A percentile compares a stretch with the other conserved stretches of the same genome.
Evolutionary conservation across 2,113 vertebrate genomes (phyloP).

Genomic region (Caracal caracal): DNA sequence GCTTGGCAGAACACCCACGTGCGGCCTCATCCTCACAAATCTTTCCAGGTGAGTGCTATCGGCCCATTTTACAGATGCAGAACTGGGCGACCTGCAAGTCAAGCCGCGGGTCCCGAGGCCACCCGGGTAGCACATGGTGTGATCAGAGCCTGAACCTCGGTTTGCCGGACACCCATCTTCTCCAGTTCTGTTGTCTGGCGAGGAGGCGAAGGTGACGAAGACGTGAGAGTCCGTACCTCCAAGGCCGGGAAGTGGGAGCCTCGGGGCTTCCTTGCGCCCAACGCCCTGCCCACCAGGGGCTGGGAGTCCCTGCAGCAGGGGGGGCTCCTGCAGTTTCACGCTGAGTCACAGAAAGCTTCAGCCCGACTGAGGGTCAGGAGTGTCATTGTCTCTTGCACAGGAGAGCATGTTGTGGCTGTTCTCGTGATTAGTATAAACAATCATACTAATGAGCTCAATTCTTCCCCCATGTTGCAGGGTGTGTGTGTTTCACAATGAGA

Average conservation of each 20-base stretch:
- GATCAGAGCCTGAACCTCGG: neutral
- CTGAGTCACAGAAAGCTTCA: neutral
- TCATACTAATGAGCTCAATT: constrained; percentile 48
- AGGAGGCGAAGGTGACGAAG: neutral
- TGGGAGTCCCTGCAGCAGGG: neutral
- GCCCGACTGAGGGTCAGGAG: neutral
- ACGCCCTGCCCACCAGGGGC: accelerated
- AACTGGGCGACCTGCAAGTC: neutral
- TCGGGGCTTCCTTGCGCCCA: neutral
- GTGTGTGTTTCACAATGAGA: neutral
- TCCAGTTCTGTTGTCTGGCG: neutral
- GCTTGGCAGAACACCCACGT: neutral
- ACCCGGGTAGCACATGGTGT: no score
- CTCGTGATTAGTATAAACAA: constrained; percentile 32
- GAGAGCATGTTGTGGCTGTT: neutral
- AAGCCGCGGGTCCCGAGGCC: neutral
- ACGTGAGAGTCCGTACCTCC: neutral
- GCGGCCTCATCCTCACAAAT: neutral
- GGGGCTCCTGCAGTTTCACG: neutral
- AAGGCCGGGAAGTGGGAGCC: neutral
- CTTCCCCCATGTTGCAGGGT: neutral
- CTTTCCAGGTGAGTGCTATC: no score
- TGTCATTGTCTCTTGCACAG: constrained; percentile 21
- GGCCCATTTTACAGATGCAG: neutral
- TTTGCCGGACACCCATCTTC: neutral